Base-by-base conservation (phyloP, 2,113 vertebrate genomes). In the Anoura caudifer region DNA sequence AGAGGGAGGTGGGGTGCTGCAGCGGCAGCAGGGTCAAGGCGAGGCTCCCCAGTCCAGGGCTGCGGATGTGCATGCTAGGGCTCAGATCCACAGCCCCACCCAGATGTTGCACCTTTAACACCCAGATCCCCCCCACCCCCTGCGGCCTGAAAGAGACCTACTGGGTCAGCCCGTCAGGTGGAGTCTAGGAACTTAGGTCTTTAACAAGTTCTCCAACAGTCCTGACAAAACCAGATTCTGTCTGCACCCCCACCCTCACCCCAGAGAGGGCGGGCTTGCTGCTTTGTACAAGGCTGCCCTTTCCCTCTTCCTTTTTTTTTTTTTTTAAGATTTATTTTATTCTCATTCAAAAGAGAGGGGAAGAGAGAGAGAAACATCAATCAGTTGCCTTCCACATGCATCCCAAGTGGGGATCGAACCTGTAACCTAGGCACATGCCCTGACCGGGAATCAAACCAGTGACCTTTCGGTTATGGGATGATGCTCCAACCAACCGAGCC, bases 81-180 rank as follows among this genome's bases (percentile, higher is more conserved):
- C 41, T 28, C n/a, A 26, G 54, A 43, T 22, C 17, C 15, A 36
- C 16, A 13, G 20, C 36, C 73, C 19, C 4, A 0, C 73, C 15
- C 4, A 0, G 24, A n/a, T 0, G 0, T 9, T 1, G 7, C 50
- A n/a, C 73, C 31, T 59, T 59, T 72, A 45, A 80, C 56, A 20
- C 1, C n/a, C 0, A 41, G 56, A n/a, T 14, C 20, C 50, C 5
- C 12, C 26, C 5, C n/a, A n/a, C n/a, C n/a, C n/a, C n/a, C n/a
- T n/a, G n/a, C n/a, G 4, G 24, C 63, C 80, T n/a, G 19, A 9
- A 4, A 3, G 12, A 36, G 38, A 76, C 8, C 38, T 17, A 3
- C 17, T 7, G 20, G 5, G 1, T 3, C 3, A 14, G 36, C 26
- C 54, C 5, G 7, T 7, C 5, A 2, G 47, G n/a, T 2, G 8